A percentile compares a stretch with the other conserved stretches of the same genome.
phyloP scores from a whole-genome alignment of 2,113 vertebrate species.

The Strix uralensis region DNA sequence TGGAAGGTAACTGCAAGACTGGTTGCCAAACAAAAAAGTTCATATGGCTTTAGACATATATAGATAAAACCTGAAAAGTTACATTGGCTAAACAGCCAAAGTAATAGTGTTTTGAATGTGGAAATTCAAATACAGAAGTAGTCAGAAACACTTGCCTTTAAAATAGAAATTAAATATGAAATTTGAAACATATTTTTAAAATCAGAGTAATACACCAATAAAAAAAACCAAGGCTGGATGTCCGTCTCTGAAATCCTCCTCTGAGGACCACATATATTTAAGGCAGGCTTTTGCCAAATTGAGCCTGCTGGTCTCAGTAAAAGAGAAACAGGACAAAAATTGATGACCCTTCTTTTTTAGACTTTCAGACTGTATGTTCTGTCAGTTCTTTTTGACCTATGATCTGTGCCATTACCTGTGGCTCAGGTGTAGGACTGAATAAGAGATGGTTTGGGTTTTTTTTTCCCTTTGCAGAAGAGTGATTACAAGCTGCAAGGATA shows the following conservation, averaged over 20 bases:
- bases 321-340: background rate
- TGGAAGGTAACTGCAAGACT: background rate
- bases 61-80: background rate
- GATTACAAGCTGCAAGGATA: background rate
- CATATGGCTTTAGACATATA: background rate
- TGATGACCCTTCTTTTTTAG: background rate
- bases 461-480: background rate
- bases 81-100: background rate
- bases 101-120: background rate
- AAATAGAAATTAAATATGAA: background rate
- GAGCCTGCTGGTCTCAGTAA: background rate
- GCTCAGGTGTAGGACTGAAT: background rate
- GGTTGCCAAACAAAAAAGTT: background rate
- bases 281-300: background rate
- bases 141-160: background rate
- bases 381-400: background rate
- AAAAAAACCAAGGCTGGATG: background rate
- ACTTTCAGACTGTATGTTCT: accelerated
- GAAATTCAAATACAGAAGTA: background rate
- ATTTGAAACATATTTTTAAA: background rate
- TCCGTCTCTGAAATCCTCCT: background rate
- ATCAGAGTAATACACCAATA: background rate
- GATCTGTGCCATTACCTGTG: background rate
- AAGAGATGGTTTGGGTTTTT: background rate
- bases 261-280: background rate